These are phyloP conservation scores for Leptinotarsa rubiginosa DNA, from an alignment of 2,888 invertebrate species.

Conservation along the genomic window DNA sequence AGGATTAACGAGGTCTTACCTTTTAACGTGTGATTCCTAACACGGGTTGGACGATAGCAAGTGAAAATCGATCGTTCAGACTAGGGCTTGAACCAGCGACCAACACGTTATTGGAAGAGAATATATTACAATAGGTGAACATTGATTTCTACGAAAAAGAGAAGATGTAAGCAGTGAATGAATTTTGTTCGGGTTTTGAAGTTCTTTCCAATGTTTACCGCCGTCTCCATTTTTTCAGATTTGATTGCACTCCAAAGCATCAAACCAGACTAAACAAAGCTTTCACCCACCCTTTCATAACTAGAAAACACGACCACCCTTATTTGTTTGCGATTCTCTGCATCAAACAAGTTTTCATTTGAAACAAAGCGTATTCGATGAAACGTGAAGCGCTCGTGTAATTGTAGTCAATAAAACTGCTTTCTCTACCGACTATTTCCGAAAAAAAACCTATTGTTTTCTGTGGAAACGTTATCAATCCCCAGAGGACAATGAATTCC, in stretches of 20 bases:
- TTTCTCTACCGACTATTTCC: slow-evolving; percentile 18
- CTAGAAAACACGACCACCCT: not conserved
- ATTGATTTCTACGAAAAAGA: too few species aligned
- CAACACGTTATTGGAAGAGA: too few species aligned
- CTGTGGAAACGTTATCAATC: slow-evolving; percentile 8
- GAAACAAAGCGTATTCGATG: slow-evolving; percentile 1
- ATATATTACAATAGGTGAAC: too few species aligned
- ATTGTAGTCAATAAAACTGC: slow-evolving; percentile 18
- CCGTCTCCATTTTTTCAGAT: not conserved
- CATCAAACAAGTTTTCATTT: slow-evolving; percentile 14
- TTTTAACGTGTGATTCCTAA: too few species aligned
- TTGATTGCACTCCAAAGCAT: not conserved
- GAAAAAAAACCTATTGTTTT: slow-evolving; percentile 17
- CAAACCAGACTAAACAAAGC: not conserved
- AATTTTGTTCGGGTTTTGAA: too few species aligned
- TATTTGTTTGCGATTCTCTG: slow-evolving; percentile 8
- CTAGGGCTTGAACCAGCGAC: too few species aligned
- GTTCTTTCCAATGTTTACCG: too few species aligned
- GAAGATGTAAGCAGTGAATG: too few species aligned
- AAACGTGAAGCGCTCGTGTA: slow-evolving; percentile 3
- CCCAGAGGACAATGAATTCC: slow-evolving; percentile 11
- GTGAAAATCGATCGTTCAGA: too few species aligned
- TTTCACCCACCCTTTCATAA: not conserved
- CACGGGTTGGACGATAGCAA: too few species aligned
- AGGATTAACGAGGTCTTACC: too few species aligned